Conservation (phyloP, 2,888 invertebrate species). For the Mystacides longicornis region DNA sequence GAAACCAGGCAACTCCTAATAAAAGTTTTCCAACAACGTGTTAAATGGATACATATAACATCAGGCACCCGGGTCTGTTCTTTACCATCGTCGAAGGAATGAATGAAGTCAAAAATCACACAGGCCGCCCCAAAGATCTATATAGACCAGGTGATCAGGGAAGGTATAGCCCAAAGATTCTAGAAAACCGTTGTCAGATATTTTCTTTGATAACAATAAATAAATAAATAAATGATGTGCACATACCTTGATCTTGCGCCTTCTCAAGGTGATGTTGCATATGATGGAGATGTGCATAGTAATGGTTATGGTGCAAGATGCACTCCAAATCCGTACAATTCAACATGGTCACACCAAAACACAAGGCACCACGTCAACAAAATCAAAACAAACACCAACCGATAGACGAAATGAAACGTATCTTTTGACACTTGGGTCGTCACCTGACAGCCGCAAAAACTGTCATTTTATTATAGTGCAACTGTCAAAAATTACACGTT, state of each 20-base stretch:
- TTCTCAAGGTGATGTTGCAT: conserved; percentile 60
- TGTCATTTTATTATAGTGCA: conserved; percentile 10
- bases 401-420: background rate
- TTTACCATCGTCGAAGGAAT: too few relatives aligned
- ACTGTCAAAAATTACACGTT: conserved; percentile 3
- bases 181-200: too few relatives aligned
- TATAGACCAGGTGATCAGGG: too few relatives aligned
- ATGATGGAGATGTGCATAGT: conserved; percentile 66
- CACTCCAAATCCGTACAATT: conserved; percentile 73
- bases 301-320: conserved; percentile 67
- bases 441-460: conserved; percentile 18
- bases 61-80: too few relatives aligned
- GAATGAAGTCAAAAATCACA: too few relatives aligned
- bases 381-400: conserved; percentile 2
- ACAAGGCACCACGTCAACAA: conserved; percentile 30
- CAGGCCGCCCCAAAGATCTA: too few relatives aligned
- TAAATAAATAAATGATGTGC: background rate
- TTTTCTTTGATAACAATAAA: too few relatives aligned
- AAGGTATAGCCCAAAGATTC: too few relatives aligned
- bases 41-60: too few relatives aligned
- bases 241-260: conserved; percentile 54
- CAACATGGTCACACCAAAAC: conserved; percentile 50
- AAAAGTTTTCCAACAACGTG: too few relatives aligned
- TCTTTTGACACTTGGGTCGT: conserved; percentile 14
- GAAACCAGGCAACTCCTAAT: too few relatives aligned